A percentile compares a stretch with the other conserved stretches of the same genome.
Evolutionary conservation across 1,140 invertebrate species (phyloP).

Genomic region (Magallana ariakensis): DNA sequence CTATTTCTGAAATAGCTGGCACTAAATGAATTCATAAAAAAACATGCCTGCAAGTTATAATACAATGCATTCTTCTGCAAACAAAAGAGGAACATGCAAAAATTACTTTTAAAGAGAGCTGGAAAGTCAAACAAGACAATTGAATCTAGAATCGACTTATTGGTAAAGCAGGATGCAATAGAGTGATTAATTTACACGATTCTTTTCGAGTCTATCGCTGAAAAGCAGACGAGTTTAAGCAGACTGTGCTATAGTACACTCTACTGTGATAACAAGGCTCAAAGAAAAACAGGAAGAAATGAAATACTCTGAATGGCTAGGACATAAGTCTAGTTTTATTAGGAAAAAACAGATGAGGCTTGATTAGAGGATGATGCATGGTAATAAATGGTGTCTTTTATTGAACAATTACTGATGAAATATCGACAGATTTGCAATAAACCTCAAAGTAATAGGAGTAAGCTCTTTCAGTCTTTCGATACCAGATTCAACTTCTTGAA

Average conservation of each 20-base stretch:
- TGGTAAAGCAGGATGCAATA: no score
- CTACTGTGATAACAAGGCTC: neutral
- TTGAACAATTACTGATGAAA: conserved; percentile 37
- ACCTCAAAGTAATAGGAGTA: neutral
- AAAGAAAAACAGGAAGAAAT: neutral
- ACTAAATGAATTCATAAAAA: no score
- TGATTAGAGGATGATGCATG: conserved; percentile 31
- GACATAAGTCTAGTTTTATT: conserved; percentile 34
- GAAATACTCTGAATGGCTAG: neutral
- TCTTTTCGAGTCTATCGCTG: no score
- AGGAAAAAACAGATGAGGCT: conserved; percentile 34
- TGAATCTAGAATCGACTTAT: no score
- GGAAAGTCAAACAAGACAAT: no score
- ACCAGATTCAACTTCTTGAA: neutral
- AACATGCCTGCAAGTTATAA: no score
- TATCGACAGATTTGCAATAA: conserved; percentile 38
- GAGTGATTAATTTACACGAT: no score
- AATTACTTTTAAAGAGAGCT: no score
- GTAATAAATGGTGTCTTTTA: conserved; percentile 38
- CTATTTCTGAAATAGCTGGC: no score
- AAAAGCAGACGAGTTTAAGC: no score
- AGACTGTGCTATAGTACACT: neutral
- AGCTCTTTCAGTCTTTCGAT: neutral
- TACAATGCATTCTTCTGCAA: no score
- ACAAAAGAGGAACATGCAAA: no score